A percentile compares a stretch with the other conserved stretches of the same genome.
These are phyloP conservation scores for Crioceris asparagi DNA, from an alignment of 2,888 invertebrate species.

Conservation along the genomic window DNA sequence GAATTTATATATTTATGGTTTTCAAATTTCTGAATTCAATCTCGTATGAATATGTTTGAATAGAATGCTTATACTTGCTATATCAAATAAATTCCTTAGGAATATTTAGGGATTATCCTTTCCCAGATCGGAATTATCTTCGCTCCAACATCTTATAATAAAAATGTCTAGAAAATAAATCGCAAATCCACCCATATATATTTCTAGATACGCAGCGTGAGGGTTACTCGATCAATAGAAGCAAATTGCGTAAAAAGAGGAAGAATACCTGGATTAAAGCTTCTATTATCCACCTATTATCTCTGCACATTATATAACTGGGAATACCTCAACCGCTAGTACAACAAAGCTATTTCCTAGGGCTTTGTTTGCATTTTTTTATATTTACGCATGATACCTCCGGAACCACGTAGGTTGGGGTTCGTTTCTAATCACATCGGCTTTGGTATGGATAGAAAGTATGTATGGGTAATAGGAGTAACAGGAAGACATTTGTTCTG, in stretches of 20 bases:
- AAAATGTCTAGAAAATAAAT: constrained; percentile 16
- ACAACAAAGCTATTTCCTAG: constrained; percentile 11
- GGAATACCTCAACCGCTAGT: constrained; percentile 7
- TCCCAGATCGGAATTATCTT: constrained; percentile 15
- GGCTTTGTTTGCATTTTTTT: constrained; percentile 18
- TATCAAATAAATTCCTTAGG: background rate
- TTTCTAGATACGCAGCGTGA: constrained; percentile 7
- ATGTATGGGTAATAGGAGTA: constrained; percentile 6
- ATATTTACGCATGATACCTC: constrained; percentile 20
- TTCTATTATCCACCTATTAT: constrained; percentile 17
- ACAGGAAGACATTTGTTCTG: constrained; percentile 20
- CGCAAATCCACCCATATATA: constrained; percentile 13
- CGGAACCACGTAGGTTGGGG: constrained; percentile 11
- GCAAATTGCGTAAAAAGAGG: constrained; percentile 19
- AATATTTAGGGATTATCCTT: constrained; percentile 6
- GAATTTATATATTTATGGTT: too few relatives aligned
- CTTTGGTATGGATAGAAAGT: constrained; percentile 6
- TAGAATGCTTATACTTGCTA: too few relatives aligned
- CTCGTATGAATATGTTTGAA: too few relatives aligned
- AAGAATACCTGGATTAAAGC: constrained; percentile 18
- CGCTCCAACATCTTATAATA: constrained; percentile 18
- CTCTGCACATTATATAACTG: constrained; percentile 9
- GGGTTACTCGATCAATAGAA: constrained; percentile 8
- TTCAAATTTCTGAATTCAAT: too few relatives aligned
- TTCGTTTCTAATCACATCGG: constrained; percentile 18